Evolutionary conservation across 2,797 vertebrate species (phyloP).

Genomic region (Anableps anableps): DNA sequence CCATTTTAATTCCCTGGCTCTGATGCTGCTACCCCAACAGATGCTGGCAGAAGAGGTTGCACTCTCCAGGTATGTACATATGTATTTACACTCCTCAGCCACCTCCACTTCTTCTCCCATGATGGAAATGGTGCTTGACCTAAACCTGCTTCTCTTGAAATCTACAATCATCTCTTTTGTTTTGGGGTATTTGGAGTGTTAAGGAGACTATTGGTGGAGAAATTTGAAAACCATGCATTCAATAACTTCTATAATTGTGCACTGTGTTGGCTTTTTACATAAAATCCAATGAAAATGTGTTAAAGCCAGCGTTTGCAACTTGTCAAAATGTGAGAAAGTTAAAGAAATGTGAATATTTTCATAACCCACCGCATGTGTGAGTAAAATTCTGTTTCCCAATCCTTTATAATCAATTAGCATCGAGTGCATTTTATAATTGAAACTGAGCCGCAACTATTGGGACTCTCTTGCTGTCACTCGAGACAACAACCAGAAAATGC

Average conservation of each 20-base stretch:
- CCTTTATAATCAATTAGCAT: conserved; percentile 71
- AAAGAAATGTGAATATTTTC: neutral
- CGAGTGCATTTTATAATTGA: conserved; percentile 78
- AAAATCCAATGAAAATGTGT: neutral
- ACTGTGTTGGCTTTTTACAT: neutral
- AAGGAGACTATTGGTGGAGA: too few species aligned
- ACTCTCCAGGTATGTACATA: neutral
- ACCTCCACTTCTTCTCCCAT: neutral
- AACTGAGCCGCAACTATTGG: conserved; percentile 69
- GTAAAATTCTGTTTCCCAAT: conserved; percentile 11
- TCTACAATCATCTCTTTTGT: too few species aligned
- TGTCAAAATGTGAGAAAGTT: neutral
- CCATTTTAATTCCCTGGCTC: neutral
- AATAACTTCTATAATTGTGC: too few species aligned
- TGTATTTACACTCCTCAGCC: neutral
- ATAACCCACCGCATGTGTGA: neutral
- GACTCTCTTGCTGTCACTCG: conserved; percentile 74
- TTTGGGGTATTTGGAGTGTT: too few species aligned
- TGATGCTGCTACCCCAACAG: neutral
- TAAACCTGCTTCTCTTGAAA: neutral
- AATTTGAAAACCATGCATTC: too few species aligned
- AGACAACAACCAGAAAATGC: conserved; percentile 69
- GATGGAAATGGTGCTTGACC: too few species aligned
- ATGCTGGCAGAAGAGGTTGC: neutral
- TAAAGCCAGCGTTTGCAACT: neutral